These are phyloP conservation scores for Choristoneura fumiferana DNA, from an alignment of 1,140 invertebrate species.

Conservation along the genomic window DNA sequence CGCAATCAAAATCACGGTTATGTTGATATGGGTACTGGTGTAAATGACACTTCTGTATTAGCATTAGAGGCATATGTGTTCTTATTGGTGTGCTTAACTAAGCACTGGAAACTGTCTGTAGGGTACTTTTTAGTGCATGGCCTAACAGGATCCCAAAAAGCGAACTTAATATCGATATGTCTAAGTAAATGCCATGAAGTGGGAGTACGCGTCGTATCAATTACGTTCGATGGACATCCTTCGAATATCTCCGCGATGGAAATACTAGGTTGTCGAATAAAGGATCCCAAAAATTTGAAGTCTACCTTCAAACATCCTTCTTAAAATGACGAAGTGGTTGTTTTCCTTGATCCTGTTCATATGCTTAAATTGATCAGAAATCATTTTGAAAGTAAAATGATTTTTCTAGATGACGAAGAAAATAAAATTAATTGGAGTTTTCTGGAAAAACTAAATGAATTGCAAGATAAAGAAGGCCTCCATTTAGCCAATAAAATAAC, in stretches of 20 bases:
- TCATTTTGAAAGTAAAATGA: background rate
- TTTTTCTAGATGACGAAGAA: background rate
- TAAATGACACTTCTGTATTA: background rate
- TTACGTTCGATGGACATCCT: slow-evolving; percentile 12
- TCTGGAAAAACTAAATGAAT: background rate
- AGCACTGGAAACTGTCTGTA: slow-evolving; percentile 10
- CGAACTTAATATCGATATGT: slow-evolving; percentile 9
- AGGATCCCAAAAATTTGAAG: slow-evolving; percentile 1
- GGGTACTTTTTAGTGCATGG: slow-evolving; percentile 16
- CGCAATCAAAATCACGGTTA: background rate
- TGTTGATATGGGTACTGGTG: slow-evolving; percentile 17
- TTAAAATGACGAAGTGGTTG: background rate
- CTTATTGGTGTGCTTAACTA: background rate
- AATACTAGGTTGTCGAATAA: slow-evolving; percentile 4
- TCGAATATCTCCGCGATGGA: slow-evolving; percentile 7
- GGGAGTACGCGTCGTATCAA: background rate
- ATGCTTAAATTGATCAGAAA: slow-evolving; percentile 13
- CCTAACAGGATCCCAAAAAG: slow-evolving; percentile 6
- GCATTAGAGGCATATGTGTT: slow-evolving; percentile 3
- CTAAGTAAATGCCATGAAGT: slow-evolving; percentile 8
- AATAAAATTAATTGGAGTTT: background rate
- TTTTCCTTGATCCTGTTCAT: slow-evolving; percentile 12
- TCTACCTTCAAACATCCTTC: slow-evolving; percentile 8
- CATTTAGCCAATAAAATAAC: slow-evolving; percentile 16
- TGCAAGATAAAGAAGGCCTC: slow-evolving; percentile 11